phyloP scores from a whole-genome alignment of 2,888 invertebrate species.

The Laspeyria flexula region DNA sequence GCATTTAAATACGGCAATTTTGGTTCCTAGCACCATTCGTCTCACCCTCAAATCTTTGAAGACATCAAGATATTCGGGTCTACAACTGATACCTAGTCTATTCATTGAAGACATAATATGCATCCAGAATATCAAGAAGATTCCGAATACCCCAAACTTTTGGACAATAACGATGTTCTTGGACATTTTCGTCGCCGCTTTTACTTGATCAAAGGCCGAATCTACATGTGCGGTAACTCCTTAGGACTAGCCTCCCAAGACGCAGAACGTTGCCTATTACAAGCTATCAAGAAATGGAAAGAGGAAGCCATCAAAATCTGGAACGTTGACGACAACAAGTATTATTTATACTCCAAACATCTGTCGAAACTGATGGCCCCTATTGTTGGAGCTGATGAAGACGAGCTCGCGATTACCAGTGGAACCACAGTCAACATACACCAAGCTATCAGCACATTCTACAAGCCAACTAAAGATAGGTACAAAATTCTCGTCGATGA shows the following conservation, averaged over 20 bases:
- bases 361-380: constrained; percentile 68
- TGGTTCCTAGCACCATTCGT: background rate
- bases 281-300: constrained; percentile 66
- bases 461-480: constrained; percentile 62
- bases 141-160: constrained; percentile 54
- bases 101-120: constrained; percentile 44
- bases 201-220: constrained; percentile 58
- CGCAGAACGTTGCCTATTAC: constrained; percentile 57
- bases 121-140: constrained; percentile 54
- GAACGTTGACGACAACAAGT: constrained; percentile 64
- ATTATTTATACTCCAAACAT: constrained; percentile 60
- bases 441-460: constrained; percentile 71
- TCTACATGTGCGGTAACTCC: constrained; percentile 76
- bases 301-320: constrained; percentile 68
- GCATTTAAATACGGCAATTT: constrained; percentile 34
- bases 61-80: no score
- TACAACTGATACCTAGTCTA: no score
- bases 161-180: constrained; percentile 70
- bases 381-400: constrained; percentile 63
- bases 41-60: background rate
- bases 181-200: constrained; percentile 67
- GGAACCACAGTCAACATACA: constrained; percentile 71
- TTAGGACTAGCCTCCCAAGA: constrained; percentile 72
- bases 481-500: constrained; percentile 76
- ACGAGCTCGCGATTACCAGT: constrained; percentile 63